These are phyloP conservation scores for Galleria mellonella DNA, from an alignment of 1,140 invertebrate species.

Conservation along the genomic window DNA sequence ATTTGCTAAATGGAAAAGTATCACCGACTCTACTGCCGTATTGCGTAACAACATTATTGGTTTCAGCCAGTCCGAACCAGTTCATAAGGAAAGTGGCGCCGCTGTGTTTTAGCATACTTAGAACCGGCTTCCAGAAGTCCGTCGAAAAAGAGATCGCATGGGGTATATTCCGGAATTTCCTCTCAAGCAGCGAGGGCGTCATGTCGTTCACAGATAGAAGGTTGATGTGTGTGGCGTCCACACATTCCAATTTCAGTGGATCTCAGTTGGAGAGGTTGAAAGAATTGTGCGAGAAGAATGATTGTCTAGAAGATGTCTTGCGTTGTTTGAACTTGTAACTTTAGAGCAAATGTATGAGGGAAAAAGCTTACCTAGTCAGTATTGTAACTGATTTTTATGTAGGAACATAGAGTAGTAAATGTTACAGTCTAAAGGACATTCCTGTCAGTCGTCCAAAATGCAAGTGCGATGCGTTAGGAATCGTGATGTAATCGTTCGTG, in stretches of 20 bases:
- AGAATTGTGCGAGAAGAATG: constrained; percentile 48
- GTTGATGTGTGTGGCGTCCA: constrained; percentile 55
- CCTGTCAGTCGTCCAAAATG: no score
- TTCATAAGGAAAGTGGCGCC: constrained; percentile 37
- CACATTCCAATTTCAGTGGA: constrained; percentile 53
- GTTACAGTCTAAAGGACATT: no score
- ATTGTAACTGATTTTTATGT: constrained; percentile 3
- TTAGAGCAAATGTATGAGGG: neutral
- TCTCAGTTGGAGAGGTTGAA: constrained; percentile 55
- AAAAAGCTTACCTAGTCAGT: constrained; percentile 1
- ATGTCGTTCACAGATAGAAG: constrained; percentile 60
- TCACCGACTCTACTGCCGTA: constrained; percentile 42
- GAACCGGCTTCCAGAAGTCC: constrained; percentile 31
- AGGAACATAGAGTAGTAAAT: neutral
- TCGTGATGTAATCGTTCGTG: no score
- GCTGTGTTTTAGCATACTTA: constrained; percentile 37
- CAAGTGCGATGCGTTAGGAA: no score
- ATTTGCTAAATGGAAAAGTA: constrained; percentile 52
- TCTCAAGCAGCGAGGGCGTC: constrained; percentile 10
- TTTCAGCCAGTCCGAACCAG: constrained; percentile 54
- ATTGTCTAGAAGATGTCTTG: constrained; percentile 44
- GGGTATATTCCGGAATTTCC: constrained; percentile 34
- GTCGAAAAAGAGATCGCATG: constrained; percentile 14
- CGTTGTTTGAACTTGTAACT: constrained; percentile 29
- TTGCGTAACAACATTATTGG: constrained; percentile 45